Base-by-base conservation (phyloP, 2,797 vertebrate species). In the Okamejei kenojei region DNA sequence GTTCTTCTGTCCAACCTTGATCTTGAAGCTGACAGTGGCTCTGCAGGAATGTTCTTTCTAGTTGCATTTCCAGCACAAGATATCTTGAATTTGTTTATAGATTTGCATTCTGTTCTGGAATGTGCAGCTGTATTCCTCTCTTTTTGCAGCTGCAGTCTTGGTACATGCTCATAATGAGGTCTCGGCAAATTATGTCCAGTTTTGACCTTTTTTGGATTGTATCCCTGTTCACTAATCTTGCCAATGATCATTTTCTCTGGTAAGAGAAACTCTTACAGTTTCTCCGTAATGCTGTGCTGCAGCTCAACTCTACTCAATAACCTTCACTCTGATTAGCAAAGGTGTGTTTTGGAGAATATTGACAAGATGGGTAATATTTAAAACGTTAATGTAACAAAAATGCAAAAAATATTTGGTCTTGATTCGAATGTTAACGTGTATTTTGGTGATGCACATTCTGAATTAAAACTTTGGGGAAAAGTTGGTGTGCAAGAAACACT, bases 31-130 rank as follows among this genome's bases (percentile, higher is more conserved):
- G 90, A 76, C 38, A 35, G 84, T 35, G 71, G 71, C 21, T 26
- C 26, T 74, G 38, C 73, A 1, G 73, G 54, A 74, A 92, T 76
- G 9, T 54, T 8, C 35, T 54, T 91, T 11, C 68, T 91, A 71
- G 88, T 71, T 91, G 54, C 19, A 9, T 29, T 54, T 74, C 54
- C 15, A 73, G 68, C 26, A 74, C 68, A 76, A 54, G 38, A 92
- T 92, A 26, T 92, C 38, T 29, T 32, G 68, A 76, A 92, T 54
- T 58, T 92, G 65, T 74, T 92, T 74, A 76, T 54, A 76, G 90
- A 54, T 92, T 35, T 23, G 26, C 88, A 61, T n/a, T n/a, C 61
- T 26, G 68, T 63, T 63, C 65, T 68, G 84, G 84, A 68, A 88
- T 88, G 84, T 68, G 63, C 84, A 88, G 84, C 84, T 88, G 84